Evolutionary conservation across 2,888 invertebrate species (phyloP), one percentile per base, ranked within the genome.

Genomic region (Drosophila colorata): DNA sequence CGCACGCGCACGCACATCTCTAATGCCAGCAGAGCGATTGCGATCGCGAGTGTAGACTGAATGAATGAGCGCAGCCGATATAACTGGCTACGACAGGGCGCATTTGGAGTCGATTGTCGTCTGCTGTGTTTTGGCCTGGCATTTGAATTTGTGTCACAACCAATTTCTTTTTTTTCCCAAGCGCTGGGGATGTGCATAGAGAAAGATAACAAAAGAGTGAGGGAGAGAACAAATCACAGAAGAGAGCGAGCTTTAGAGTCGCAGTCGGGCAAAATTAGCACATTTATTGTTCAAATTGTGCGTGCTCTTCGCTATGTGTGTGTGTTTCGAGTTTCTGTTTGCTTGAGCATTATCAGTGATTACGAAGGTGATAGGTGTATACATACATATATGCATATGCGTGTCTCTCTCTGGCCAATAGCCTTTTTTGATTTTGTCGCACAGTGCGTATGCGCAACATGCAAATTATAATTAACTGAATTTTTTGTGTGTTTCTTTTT

Each of bases 391-490:
- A 8, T 40, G 7, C 43, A 16, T 72, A 52, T 51, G 35, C 20
- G 38, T 40, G 20, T 55, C 38, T 16, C 33, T 52, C 28, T 33
- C 20, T 23, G 18, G 55, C 40, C n/a, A 46, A 37, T 35, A 35
- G 4, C 4, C 31, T 37, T 18, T 11, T 31, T 25, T 33, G 9
- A 35, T 20, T 18, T 20, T 18, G 23, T 23, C 38, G 25, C 38
- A 49, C 47, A 74, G 49, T 83, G 80, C 83, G 80, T 80, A 78
- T 80, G 80, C 80, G 80, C 71, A 78, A 83, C 78, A 46, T 57
- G 35, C 40, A 20, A 28, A 57, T 28, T 53, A 31, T 49, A 33
- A 43, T 35, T 58, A 33, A 52, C 41, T 46, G 16, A 46, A 6
- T 20, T 47, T 18, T 23, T 9, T 9, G n/a, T n/a, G n/a, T n/a